Base-by-base conservation (phyloP, 2,113 vertebrate species). In the Pygoscelis adeliae region DNA sequence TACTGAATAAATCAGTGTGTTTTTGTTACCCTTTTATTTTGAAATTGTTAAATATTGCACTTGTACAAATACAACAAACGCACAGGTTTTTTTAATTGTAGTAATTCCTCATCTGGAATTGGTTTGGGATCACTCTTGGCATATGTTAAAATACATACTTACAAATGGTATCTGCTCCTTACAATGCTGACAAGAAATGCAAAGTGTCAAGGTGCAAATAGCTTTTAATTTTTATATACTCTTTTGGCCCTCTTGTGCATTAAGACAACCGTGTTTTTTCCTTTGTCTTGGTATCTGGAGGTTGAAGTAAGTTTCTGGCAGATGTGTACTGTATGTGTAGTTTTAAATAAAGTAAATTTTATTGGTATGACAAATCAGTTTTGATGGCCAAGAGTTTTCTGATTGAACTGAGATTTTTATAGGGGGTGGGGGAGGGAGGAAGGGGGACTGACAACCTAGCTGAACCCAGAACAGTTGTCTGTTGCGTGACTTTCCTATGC, bases 351-450 rank as follows among this genome's bases (percentile, higher is more conserved):
- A 76, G 62, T 76, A 87, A 81, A 95, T 84, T 96, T 95, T 97
- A 93, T 72, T 95, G 88, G 69, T 93, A 95, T 92, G 94, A 94
- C 94, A 94, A 94, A 87, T 76, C 13, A 72, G 23, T 95, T 96
- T 97, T 97, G 91, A 93, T 86, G 94, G 97, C 96, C 96, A 90
- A 93, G 98, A 93, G 69, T 93, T 97, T 97, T 97, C 79, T 97
- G 96, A 95, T 52, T 62, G 79, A 97, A 83, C 78, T 81, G 83
- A 93, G 87, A 47, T 97, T 98, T 98, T 97, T 93, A 50, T 97
- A 96, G 36, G 70, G 93, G 63, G 11, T 38, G 70, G 58, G 47
- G 38, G 21, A n/a, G 46, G 78, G 89, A 80, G 53, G 86, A 79
- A 23, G 40, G 61, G 81, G 63, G 87, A 86, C 91, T 91, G 88